These are phyloP conservation scores for Brenthis hecate DNA, from an alignment of 2,888 invertebrate species.

Conservation along the genomic window DNA sequence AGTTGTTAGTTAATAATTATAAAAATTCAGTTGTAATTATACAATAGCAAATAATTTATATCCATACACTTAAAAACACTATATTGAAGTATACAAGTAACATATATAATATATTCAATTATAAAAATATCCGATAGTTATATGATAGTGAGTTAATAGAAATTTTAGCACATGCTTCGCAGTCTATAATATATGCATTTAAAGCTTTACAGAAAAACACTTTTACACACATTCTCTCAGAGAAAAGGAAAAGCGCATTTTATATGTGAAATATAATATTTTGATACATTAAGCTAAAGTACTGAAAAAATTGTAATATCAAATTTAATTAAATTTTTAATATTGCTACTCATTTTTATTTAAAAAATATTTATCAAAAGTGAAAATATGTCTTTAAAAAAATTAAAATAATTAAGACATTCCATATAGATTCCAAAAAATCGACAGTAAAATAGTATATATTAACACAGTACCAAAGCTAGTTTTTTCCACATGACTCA, in stretches of 20 bases:
- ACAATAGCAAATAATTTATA: slow-evolving; percentile 10
- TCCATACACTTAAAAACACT: neutral
- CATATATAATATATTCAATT: slow-evolving; percentile 6
- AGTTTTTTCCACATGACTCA: neutral
- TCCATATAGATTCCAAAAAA: too few relatives aligned
- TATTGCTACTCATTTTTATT: too few relatives aligned
- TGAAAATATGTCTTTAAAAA: too few relatives aligned
- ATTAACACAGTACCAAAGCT: too few relatives aligned
- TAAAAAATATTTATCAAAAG: too few relatives aligned
- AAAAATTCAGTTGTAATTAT: too few relatives aligned
- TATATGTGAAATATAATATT: neutral
- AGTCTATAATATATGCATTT: slow-evolving; percentile 3
- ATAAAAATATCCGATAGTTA: slow-evolving; percentile 3
- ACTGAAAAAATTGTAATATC: neutral
- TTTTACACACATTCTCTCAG: neutral
- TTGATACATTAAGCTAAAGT: neutral
- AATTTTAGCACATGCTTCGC: slow-evolving; percentile 15
- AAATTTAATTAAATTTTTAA: too few relatives aligned
- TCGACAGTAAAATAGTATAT: too few relatives aligned
- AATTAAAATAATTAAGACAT: too few relatives aligned
- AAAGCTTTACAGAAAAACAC: slow-evolving; percentile 13
- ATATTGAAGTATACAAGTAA: neutral
- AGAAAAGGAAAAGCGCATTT: slow-evolving; percentile 4
- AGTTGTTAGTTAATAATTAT: too few relatives aligned
- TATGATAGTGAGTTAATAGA: slow-evolving; percentile 7